Evolutionary conservation across 1,140 invertebrate genomes (phyloP), one percentile per base, ranked within the genome.

Genomic region (Papilio dardanus): DNA sequence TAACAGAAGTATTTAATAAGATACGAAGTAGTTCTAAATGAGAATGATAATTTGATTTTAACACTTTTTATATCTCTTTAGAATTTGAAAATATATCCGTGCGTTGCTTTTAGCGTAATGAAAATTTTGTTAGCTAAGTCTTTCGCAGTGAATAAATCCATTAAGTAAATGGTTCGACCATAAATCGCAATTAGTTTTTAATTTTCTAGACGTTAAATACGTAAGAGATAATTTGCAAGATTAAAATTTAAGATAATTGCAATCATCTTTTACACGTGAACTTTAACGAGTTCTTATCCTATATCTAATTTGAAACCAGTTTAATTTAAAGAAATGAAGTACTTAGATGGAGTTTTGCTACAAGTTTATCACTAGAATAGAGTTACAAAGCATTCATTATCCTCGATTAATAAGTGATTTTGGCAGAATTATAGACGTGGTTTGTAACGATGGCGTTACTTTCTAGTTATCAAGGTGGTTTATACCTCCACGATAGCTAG

Each of bases 141-240:
- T 28, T 73, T 58, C 30, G 71, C 33, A 69, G 71, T 73, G 71
- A 73, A 54, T 73, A 73, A 73, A 73, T 73, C 71, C 71, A 73
- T 73, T 73, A 73, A 73, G 71, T 73, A 73, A 73, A 73, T 73
- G 71, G 71, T 73, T 73, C 71, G 46, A 73, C 71, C 28, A 73
- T 73, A 73, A 73, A 73, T 73, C 30, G 71, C 71, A 73, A 73
- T 73, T 73, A 73, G 71, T 73, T 73, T 73, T 73, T 73, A 73
- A 73, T 73, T 73, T 58, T 73, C 46, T 58, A 73, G 71, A 73
- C 71, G 71, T 73, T 73, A 37, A 73, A 54, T 73, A 73, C 71
- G 71, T 50, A 19, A 58, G 42, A 73, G 71, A 69, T 37, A 69
- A 69, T 69, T 69, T 69, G 67, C 54, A 28, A 62, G 54, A 62